Base-by-base conservation (phyloP, 2,888 invertebrate species). In the Coleophora flavipennella region DNA sequence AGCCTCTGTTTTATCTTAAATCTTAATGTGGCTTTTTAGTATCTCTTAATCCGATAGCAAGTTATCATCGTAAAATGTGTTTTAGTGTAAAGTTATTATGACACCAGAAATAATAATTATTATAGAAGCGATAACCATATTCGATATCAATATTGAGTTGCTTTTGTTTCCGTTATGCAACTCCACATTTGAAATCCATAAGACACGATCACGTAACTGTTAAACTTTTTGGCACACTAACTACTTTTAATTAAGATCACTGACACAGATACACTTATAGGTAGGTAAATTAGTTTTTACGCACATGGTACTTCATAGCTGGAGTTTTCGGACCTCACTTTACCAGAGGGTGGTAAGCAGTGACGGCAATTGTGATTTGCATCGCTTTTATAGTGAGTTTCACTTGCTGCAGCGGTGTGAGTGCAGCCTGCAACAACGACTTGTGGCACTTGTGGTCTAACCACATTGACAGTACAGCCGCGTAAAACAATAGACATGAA, bases 301-400 rank as follows among this genome's bases (percentile, higher is more conserved):
- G 77, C 80, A 84, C 83, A 62, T 77, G 66, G 68, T 79, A 80
- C 57, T 79, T 76, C 83, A 84, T 84, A 56, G 66, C 53, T 56
- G 68, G 55, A 36, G 49, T 44, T 54, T 59, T 54, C 54, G 59
- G 51, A 58, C 62, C 67, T 58, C 56, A 58, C 75, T 72, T 66
- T 63, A 55, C 70, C 70, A 64, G 64, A 75, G 75, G 75, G 78
- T 79, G 61, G 76, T 71, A 55, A 69, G 65, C 81, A 77, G 75
- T 84, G 84, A 75, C 51, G 59, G 66, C 68, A 66, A 53, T 71
- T 65, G 72, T 63, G 70, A 84, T 79, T 83, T 84, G 78, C 83
- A 81, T 83, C 74, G 83, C 73, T 80, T 84, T 66, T 84, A 84
- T 84, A 84, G 75, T 62, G 72, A 52, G 72, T 83, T 83, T 84